phyloP scores from a whole-genome alignment of 2,888 invertebrate species.

The Agelastica alni region DNA sequence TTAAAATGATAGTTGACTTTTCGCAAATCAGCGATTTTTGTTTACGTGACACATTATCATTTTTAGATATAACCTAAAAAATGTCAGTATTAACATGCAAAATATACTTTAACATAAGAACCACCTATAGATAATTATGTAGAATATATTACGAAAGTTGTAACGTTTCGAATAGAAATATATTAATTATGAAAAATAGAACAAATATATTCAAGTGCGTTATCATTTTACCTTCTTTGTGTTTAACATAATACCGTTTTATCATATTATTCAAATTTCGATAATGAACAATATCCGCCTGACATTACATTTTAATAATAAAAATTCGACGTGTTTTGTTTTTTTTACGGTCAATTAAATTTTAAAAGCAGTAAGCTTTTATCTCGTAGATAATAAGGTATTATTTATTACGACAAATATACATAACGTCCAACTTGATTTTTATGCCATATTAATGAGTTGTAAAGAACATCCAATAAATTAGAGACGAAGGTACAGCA shows the following conservation, averaged over 20 bases:
- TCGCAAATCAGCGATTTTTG: too few relatives aligned
- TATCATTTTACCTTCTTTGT: conserved; percentile 3
- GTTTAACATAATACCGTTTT: conserved; percentile 23
- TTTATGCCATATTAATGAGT: conserved; percentile 35
- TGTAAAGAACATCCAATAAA: conserved; percentile 35
- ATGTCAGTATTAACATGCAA: conserved; percentile 8
- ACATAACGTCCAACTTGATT: conserved; percentile 39
- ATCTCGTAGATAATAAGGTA: conserved; percentile 33
- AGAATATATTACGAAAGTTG: conserved; percentile 37
- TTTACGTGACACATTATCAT: too few relatives aligned
- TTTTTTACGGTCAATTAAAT: conserved; percentile 40
- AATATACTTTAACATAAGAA: conserved; percentile 7
- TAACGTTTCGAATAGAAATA: conserved; percentile 43
- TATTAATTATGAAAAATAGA: conserved; percentile 46
- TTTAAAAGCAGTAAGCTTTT: conserved; percentile 37
- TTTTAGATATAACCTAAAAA: not conserved
- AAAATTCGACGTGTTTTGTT: conserved; percentile 15
- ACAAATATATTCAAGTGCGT: conserved; percentile 16
- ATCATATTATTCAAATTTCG: conserved; percentile 36
- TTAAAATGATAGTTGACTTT: too few relatives aligned
- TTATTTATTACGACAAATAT: conserved; percentile 39
- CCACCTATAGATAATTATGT: conserved; percentile 29
- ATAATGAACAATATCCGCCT: conserved; percentile 31
- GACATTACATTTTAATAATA: conserved; percentile 21
- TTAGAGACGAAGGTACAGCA: too few relatives aligned